Base-by-base conservation (phyloP, 2,888 invertebrate genomes). In the Cylindroiulus punctatus region DNA sequence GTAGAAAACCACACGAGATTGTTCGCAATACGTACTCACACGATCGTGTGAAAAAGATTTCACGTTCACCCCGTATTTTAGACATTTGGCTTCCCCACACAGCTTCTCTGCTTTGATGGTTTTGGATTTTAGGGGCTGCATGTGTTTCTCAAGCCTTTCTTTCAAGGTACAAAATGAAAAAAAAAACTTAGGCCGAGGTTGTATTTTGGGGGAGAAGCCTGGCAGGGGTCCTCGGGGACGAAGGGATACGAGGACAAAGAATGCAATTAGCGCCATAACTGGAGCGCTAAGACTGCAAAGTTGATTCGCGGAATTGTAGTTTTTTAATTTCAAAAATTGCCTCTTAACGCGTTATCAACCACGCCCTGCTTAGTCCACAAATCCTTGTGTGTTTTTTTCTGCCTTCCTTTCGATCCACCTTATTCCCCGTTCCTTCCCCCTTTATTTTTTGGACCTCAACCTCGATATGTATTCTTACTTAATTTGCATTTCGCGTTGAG, bases 241-340 rank as follows among this genome's bases (percentile, higher is more conserved):
- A 22, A 22, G 22, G 57, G 57, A 4, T 22, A 10, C 8, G 22
- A 57, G 57, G 57, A 57, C 22, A 22, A 57, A 57, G 57, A 57
- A 57, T 57, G 57, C 57, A 57, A 57, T 57, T 57, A 57, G 22
- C 57, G 22, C 57, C 57, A 57, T 57, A 19, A 57, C 57, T 57
- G 22, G 7, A 22, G 57, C 22, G 57, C 57, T 57, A 57, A 57
- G 57, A 57, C 57, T 57, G 57, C 57, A 57, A 57, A 57, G 57
- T 57, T 57, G 57, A 57, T 57, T 57, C 57, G 57, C 22, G 22
- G 57, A 57, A 57, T 57, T 57, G 57, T 57, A 57, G 22, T 57
- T 57, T 57, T 57, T 57, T 57, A 57, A 57, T 57, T 57, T 57
- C 57, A 57, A 57, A 57, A 57, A 57, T 57, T 57, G 57, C 57